Conservation (phyloP, 2,113 vertebrate genomes). For the Microtus richardsoni region DNA sequence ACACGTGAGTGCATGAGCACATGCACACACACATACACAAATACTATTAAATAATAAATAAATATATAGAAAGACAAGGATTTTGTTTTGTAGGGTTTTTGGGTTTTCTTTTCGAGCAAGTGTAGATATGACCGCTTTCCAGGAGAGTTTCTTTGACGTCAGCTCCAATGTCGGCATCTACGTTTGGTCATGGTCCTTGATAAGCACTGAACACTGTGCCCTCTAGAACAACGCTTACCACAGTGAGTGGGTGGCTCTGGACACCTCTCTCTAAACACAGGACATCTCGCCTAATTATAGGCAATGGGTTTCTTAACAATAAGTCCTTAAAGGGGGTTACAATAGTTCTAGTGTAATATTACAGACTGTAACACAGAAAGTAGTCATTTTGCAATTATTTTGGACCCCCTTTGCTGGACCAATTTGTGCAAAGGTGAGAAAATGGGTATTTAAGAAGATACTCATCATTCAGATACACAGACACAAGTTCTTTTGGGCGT, state of each 20-base stretch:
- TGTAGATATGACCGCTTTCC: neutral
- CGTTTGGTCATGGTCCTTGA: neutral
- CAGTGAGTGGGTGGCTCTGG: neutral
- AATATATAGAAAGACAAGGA: neutral
- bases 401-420: neutral
- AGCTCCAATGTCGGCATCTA: neutral
- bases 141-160: neutral
- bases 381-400: neutral
- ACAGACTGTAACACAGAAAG: neutral
- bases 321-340: neutral
- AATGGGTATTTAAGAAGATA: neutral
- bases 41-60: neutral
- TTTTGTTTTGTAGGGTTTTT: neutral
- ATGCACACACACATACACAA: neutral
- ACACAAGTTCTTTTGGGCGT: neutral
- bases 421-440: neutral
- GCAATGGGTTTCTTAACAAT: constrained; percentile 13
- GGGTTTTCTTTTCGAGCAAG: neutral
- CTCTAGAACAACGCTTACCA: neutral
- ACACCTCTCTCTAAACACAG: neutral
- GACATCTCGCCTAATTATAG: neutral
- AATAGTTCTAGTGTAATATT: neutral
- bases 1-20: neutral
- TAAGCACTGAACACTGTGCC: neutral
- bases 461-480: neutral